Evolutionary conservation across 2,888 invertebrate genomes (phyloP).

Genomic region (Cephus pulcher): DNA sequence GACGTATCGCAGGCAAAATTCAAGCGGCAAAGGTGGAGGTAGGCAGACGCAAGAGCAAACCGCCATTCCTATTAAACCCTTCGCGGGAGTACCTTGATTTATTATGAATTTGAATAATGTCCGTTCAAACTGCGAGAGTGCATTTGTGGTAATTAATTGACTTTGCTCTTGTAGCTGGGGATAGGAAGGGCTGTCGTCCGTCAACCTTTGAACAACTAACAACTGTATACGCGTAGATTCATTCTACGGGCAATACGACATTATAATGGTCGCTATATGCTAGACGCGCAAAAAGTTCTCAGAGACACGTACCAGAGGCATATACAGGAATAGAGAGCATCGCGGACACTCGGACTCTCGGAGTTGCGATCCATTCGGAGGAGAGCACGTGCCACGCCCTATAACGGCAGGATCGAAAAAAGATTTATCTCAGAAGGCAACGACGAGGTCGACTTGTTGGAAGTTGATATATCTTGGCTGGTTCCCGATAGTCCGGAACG

Average conservation of each 20-base stretch:
- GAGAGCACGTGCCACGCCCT: slow-evolving; percentile 11
- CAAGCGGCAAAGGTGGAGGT: neutral
- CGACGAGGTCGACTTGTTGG: slow-evolving; percentile 9
- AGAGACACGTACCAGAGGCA: neutral
- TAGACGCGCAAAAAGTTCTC: neutral
- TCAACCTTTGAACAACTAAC: neutral
- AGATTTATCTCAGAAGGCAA: slow-evolving; percentile 3
- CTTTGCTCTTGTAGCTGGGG: neutral
- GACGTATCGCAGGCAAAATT: neutral
- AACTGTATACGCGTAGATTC: neutral
- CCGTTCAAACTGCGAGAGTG: slow-evolving; percentile 22
- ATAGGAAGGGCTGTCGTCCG: neutral
- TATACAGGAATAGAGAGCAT: neutral
- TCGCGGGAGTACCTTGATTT: slow-evolving; percentile 40
- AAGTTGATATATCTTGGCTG: slow-evolving; percentile 1
- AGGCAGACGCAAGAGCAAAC: neutral
- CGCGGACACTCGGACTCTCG: slow-evolving; percentile 1
- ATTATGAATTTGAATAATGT: slow-evolving; percentile 28
- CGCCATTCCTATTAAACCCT: neutral
- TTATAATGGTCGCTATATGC: neutral
- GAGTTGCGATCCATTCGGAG: neutral
- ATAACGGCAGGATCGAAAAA: slow-evolving; percentile 2
- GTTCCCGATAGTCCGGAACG: slow-evolving; percentile 5
- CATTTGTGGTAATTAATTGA: slow-evolving; percentile 41
- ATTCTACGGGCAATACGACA: neutral